Percentiles rank a stretch among this genome's conserved stretches.
These are phyloP conservation scores for Eulemur coronatus DNA, from an alignment of 2,797 vertebrate species.

Conservation along the genomic window DNA sequence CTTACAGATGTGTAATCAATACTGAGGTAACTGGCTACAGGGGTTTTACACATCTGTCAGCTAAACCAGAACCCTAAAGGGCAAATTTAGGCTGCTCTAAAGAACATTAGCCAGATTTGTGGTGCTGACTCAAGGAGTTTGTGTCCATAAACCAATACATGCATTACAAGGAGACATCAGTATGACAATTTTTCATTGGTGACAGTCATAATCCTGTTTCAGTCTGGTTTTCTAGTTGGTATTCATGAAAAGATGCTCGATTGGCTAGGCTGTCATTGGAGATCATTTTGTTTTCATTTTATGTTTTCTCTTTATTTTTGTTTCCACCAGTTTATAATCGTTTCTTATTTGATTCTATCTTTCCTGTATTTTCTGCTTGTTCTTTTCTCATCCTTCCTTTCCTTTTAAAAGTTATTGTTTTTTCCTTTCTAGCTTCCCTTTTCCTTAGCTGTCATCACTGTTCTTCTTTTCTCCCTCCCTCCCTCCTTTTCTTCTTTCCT, in stretches of 20 bases:
- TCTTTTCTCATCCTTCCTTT: not conserved
- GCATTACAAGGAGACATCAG: constrained; percentile 5
- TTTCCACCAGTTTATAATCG: not conserved
- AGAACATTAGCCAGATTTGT: constrained; percentile 58
- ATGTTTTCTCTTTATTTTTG: constrained; percentile 16
- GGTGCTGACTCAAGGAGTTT: constrained; percentile 59
- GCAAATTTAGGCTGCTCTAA: constrained; percentile 20
- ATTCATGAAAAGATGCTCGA: constrained; percentile 59
- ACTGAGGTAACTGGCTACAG: constrained; percentile 8
- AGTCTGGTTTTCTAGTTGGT: constrained; percentile 47
- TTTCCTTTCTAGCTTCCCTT: not conserved
- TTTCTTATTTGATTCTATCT: not conserved
- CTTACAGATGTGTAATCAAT: constrained; percentile 60
- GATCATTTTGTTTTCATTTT: constrained; percentile 44
- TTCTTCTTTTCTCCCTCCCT: not conserved
- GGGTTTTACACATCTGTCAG: constrained; percentile 62
- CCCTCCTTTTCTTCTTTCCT: not conserved
- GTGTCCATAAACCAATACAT: constrained; percentile 16
- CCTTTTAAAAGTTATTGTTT: not conserved
- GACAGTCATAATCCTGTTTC: constrained; percentile 59
- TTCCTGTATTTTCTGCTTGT: not conserved
- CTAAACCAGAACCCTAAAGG: constrained; percentile 55
- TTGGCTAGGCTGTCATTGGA: not conserved
- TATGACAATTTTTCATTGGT: constrained; percentile 39
- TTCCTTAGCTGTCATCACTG: not conserved